Percentiles rank a stretch among this genome's conserved stretches.
Conservation (phyloP, 2,113 vertebrate species). For the Apodemus sylvaticus region DNA sequence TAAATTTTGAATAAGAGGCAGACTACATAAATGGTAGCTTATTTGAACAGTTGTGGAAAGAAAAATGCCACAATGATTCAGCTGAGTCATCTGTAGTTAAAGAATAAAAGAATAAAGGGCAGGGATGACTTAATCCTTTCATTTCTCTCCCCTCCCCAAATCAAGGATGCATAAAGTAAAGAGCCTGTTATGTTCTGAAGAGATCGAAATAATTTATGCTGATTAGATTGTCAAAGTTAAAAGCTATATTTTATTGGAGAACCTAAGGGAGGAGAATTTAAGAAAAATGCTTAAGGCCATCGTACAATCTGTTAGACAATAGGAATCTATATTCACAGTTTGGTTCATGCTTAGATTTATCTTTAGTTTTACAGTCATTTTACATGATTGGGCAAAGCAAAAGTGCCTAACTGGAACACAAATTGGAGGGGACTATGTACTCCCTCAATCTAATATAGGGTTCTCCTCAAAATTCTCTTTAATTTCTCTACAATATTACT, state of each 20-base stretch:
- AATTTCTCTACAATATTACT: not conserved
- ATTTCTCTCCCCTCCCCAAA: conserved; percentile 14
- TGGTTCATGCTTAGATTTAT: conserved; percentile 25
- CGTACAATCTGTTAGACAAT: not conserved
- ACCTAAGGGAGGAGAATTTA: not conserved
- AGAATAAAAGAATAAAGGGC: conserved; percentile 53
- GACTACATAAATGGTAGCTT: conserved; percentile 55
- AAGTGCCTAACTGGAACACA: conserved; percentile 29
- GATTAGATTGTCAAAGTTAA: conserved; percentile 52
- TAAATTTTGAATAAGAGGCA: conserved; percentile 60
- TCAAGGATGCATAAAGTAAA: conserved; percentile 58
- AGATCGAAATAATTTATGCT: conserved; percentile 49
- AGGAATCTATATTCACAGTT: conserved; percentile 11
- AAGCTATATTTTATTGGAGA: conserved; percentile 3
- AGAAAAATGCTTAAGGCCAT: conserved; percentile 29
- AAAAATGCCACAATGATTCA: conserved; percentile 53
- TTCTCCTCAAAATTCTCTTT: conserved; percentile 44
- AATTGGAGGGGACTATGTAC: not conserved
- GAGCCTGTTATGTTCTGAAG: conserved; percentile 45
- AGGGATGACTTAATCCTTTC: conserved; percentile 49
- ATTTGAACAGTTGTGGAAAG: conserved; percentile 44
- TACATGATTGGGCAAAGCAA: conserved; percentile 37
- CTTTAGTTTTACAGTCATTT: conserved; percentile 27
- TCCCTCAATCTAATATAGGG: conserved; percentile 21
- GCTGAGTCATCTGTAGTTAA: conserved; percentile 62